These are phyloP conservation scores for Leptinotarsa haldemani DNA, from an alignment of 2,888 invertebrate genomes.

Conservation along the genomic window DNA sequence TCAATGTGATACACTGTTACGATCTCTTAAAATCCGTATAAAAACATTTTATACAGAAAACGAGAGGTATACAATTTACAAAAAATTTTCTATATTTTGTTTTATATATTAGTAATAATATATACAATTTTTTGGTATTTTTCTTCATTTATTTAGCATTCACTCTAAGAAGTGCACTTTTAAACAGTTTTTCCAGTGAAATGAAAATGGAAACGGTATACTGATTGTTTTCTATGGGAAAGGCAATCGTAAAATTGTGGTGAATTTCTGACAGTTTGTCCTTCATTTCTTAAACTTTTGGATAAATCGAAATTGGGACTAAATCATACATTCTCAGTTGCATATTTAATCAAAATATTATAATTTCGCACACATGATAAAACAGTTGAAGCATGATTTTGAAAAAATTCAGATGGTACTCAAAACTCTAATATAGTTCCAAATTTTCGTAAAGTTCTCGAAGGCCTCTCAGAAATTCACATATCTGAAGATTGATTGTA, in stretches of 20 bases:
- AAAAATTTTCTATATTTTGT: slow-evolving; percentile 47
- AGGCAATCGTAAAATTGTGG: slow-evolving; percentile 33
- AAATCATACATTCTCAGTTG: neutral
- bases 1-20: slow-evolving; percentile 34
- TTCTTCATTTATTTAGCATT: slow-evolving; percentile 39
- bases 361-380: neutral
- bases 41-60: slow-evolving; percentile 42
- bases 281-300: neutral
- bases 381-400: neutral
- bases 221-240: slow-evolving; percentile 31
- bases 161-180: slow-evolving; percentile 57
- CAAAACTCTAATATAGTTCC: too few species aligned
- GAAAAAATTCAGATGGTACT: neutral
- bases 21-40: slow-evolving; percentile 38
- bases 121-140: slow-evolving; percentile 56
- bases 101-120: slow-evolving; percentile 44
- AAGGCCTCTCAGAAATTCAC: neutral
- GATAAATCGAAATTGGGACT: neutral
- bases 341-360: neutral
- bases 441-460: neutral
- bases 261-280: slow-evolving; percentile 27
- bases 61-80: slow-evolving; percentile 50
- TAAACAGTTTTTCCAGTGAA: slow-evolving; percentile 49
- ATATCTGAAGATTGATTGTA: neutral
- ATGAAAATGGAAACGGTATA: slow-evolving; percentile 39